Conservation (phyloP, 2,888 invertebrate species). For the Adineta ricciae region DNA sequence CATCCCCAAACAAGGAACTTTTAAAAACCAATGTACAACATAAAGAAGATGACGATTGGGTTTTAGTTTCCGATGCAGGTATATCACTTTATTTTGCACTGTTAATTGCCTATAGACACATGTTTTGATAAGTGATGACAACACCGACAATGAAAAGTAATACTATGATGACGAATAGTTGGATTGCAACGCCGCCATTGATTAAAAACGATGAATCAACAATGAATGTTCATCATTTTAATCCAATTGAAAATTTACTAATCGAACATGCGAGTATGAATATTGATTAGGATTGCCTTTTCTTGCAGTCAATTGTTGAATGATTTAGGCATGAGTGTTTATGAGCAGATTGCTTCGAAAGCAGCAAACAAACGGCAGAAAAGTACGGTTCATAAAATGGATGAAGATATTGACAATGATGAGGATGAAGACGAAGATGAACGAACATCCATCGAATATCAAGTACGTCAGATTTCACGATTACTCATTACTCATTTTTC, state of each 20-base stretch:
- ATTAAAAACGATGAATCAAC: neutral
- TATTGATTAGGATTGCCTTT: neutral
- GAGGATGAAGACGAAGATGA: neutral
- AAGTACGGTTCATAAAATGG: neutral
- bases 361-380: neutral
- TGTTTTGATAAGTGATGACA: neutral
- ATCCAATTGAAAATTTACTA: constrained; percentile 14
- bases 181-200: neutral
- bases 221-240: neutral
- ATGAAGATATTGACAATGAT: neutral
- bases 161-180: neutral
- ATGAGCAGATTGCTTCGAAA: neutral
- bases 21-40: neutral
- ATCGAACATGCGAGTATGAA: constrained; percentile 20
- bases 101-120: neutral
- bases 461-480: too few species aligned
- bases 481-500: too few species aligned
- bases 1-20: neutral
- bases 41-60: neutral
- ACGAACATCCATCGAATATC: neutral
- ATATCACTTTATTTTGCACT: too few species aligned
- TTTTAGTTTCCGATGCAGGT: neutral
- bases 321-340: constrained; percentile 5
- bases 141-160: neutral
- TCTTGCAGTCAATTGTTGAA: neutral